Conservation (phyloP, 2,113 vertebrate genomes). For the Nanorana parkeri region DNA sequence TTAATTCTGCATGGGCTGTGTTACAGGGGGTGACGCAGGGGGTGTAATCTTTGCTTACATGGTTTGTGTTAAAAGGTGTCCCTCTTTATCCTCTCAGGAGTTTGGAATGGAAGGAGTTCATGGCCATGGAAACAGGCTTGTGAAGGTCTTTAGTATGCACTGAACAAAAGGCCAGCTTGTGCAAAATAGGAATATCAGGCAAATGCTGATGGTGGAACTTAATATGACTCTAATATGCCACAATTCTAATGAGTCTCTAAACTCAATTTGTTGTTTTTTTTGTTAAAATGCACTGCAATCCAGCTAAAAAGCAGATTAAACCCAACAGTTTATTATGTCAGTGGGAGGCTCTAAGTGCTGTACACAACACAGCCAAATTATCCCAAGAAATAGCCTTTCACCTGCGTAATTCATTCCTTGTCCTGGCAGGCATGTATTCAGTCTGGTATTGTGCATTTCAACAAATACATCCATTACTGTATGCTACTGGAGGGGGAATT, state of each 20-base stretch:
- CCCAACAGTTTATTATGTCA: constrained; percentile 44
- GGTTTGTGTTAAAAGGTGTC: too few relatives aligned
- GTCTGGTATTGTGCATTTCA: constrained; percentile 46
- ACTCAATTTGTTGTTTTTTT: constrained; percentile 37
- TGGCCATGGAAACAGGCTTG: too few relatives aligned
- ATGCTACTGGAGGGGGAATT: constrained; percentile 40
- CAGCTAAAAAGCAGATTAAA: constrained; percentile 42
- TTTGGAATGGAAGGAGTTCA: too few relatives aligned
- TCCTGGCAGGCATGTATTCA: constrained; percentile 53
- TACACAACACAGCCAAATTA: constrained; percentile 49
- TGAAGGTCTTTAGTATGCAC: too few relatives aligned
- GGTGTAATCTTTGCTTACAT: too few relatives aligned
- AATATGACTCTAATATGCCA: constrained; percentile 1
- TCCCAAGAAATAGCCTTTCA: constrained; percentile 55
- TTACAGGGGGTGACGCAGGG: too few relatives aligned
- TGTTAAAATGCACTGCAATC: constrained; percentile 32
- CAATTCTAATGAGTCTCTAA: constrained; percentile 23
- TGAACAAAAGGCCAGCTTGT: background rate
- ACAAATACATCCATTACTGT: constrained; percentile 53
- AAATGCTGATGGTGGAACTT: constrained; percentile 25
- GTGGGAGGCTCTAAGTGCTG: constrained; percentile 48
- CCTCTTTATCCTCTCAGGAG: too few relatives aligned
- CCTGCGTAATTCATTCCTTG: constrained; percentile 40
- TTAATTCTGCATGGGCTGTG: too few relatives aligned
- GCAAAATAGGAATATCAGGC: background rate